Evolutionary conservation across 2,113 vertebrate species (phyloP).

Genomic region (Xenus cinereus): DNA sequence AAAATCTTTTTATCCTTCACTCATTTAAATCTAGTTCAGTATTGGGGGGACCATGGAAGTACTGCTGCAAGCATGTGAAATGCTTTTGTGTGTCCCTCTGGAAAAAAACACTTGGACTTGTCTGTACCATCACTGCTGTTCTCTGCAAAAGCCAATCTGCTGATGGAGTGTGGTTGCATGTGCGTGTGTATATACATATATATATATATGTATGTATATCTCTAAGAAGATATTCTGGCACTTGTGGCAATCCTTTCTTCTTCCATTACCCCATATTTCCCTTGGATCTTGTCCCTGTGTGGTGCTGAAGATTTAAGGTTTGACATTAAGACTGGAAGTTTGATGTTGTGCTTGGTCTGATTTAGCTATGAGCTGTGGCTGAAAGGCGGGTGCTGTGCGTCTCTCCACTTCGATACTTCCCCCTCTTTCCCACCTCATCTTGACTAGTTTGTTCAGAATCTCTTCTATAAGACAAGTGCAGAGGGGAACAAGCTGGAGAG

Average conservation of each 20-base stretch:
- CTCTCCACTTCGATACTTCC: not conserved
- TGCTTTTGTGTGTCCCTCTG: not conserved
- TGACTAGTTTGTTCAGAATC: not conserved
- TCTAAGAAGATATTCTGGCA: not conserved
- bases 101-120: not conserved
- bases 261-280: not conserved
- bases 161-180: no score
- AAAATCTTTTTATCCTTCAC: not conserved
- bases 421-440: not conserved
- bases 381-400: not conserved
- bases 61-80: not conserved
- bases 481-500: not conserved
- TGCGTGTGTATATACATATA: fast-evolving
- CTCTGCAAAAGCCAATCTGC: not conserved
- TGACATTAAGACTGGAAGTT: not conserved
- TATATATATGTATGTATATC: no score
- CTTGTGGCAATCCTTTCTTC: not conserved
- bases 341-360: not conserved
- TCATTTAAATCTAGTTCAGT: not conserved
- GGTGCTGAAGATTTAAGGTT: not conserved
- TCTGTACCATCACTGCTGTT: not conserved
- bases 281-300: not conserved
- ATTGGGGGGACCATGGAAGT: not conserved
- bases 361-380: not conserved
- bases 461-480: not conserved